Base-by-base conservation (phyloP, 1,140 invertebrate genomes). In the Thrips palmi region DNA sequence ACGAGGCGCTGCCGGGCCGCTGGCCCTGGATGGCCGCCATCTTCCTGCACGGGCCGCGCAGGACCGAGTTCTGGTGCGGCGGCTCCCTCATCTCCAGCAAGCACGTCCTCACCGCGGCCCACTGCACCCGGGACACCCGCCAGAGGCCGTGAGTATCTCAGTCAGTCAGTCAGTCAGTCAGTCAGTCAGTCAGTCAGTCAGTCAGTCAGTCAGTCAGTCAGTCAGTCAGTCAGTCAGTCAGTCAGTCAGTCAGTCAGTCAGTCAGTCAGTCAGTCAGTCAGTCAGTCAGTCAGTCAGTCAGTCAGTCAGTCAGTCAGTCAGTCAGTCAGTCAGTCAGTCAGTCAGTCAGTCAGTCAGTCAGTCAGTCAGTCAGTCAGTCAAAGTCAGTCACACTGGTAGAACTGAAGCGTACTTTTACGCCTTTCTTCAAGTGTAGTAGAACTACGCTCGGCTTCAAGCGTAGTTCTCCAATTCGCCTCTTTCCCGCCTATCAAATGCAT, bases 11-110 rank as follows among this genome's bases (percentile, higher is more conserved):
- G 7, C 71, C 80, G 1, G 84, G 84, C 3, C 68, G 76, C 28
- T 88, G 83, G 82, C 84, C 86, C 0, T 91, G 86, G 86, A 86
- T 89, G 81, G 86, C 82, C 1, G 87, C 87, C 1, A 86, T 93
- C 44, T 91, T 83, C 51, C 62, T 92, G 17, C 81, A 87, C 49
- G 83, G 84, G 6, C 73, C 76, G 20, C 69, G 78, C 44, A 67
- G 82, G 12, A 81, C 78, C 0, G 87, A 92, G 59, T 92, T 92
- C 60, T 92, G 86, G 81, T 93, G 88, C 49, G 88, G 87, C 1
- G 88, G 86, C 2, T 84, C 85, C 0, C 60, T 94, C 5, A 79
- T 94, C 22, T 76, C 74, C 7, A 58, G 70, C 10, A 66, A 68
- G 39, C 78, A 88, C 50, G 70, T 93, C 19, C 64, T 93, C 0